Evolutionary conservation across 2,888 invertebrate species (phyloP).

Genomic region (Lithophane leautieri): DNA sequence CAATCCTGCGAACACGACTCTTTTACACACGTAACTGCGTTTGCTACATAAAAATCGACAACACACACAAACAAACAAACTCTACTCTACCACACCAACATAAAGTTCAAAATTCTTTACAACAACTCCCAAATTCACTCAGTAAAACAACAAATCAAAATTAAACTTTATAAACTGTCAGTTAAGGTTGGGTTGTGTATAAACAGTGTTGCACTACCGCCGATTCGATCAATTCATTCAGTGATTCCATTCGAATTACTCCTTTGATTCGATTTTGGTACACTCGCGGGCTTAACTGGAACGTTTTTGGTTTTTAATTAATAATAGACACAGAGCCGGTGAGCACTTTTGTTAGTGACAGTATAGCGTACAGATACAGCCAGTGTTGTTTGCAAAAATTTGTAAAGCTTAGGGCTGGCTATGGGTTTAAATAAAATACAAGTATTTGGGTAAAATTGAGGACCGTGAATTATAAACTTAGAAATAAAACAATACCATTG

Average conservation of each 20-base stretch:
- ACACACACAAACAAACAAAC: conserved; percentile 27
- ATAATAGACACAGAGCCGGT: conserved; percentile 78
- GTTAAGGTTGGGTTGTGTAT: conserved; percentile 35
- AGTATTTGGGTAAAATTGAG: not conserved
- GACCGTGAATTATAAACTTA: not conserved
- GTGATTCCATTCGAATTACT: conserved; percentile 83
- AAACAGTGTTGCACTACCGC: conserved; percentile 48
- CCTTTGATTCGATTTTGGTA: conserved; percentile 84
- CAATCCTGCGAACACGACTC: conserved; percentile 65
- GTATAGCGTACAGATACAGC: conserved; percentile 60
- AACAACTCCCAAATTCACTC: conserved; percentile 18
- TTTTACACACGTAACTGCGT: conserved; percentile 64
- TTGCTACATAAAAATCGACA: conserved; percentile 52
- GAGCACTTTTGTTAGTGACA: conserved; percentile 74
- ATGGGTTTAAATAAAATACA: conserved; percentile 43
- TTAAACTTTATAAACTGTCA: conserved; percentile 6
- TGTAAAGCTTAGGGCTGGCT: conserved; percentile 66
- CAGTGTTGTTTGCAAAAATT: conserved; percentile 73
- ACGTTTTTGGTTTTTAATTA: conserved; percentile 86
- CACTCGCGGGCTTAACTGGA: conserved; percentile 80
- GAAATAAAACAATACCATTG: not conserved
- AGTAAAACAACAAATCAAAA: not conserved
- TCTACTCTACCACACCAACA: conserved; percentile 6
- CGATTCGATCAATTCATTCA: conserved; percentile 73
- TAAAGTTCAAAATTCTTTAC: conserved; percentile 42